Base-by-base conservation (phyloP, 2,888 invertebrate species). In the Sthenelais limicola region DNA sequence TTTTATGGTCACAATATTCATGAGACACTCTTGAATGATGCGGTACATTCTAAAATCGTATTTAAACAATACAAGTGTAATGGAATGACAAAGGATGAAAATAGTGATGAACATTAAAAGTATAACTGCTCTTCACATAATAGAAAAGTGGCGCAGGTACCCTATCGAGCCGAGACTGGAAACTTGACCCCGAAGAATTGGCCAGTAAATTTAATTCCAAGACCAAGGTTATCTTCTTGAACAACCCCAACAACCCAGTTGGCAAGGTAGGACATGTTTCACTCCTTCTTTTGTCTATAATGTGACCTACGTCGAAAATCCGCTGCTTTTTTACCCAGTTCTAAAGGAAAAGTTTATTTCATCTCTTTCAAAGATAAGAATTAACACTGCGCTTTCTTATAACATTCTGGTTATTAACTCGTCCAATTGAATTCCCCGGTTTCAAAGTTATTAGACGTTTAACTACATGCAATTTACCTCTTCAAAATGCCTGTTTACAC, bases 161-260 rank as follows among this genome's bases (percentile, higher is more conserved):
- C 0, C 75, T 81, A 3, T 81, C 84, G 9, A 96, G 97, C 66
- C 92, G 92, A 0, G 96, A 98, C 87, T 98, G 97, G 95, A 91
- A 92, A 1, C 89, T 98, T 18, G 96, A 99, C 86, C 91, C 92
- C 72, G 88, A 91, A 5, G 96, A 97, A 85, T 88, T 99, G 35
- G 91, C 91, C 72, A 90, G 91, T 0, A 89, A 95, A 9, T 98
- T 99, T 88, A 96, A 91, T 80, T 84, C 89, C 1, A 94, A 94
- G 86, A 99, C 99, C 0, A 99, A 99, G 90, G 92, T 94, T 88
- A 92, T 99, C 1, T 93, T 99, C 71, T 81, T 98, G n/a, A 99
- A 98, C 88, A 98, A 97, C 0, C 99, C 99, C 0, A 95, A 99
- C 88, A 99, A 99, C 89, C 99, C 99, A 0, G 88, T 96, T 0